Evolutionary conservation across 2,113 vertebrate genomes (phyloP).

Genomic region (Dipodomys ordii): DNA sequence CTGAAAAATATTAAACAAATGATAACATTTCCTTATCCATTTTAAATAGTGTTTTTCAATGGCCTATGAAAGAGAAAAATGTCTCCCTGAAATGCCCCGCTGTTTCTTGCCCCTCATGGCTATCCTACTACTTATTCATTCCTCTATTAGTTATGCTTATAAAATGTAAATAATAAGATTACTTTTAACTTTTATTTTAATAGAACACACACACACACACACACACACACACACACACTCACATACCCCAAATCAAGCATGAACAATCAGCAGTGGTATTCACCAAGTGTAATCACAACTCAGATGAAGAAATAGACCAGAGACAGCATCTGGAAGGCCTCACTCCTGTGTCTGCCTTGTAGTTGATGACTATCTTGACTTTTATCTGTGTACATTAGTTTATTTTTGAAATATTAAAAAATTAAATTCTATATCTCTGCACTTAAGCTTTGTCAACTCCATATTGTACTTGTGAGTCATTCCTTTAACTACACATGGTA

Average conservation of each 20-base stretch:
- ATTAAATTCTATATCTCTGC: not conserved
- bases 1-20: constrained; percentile 16
- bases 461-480: not conserved
- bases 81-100: not conserved
- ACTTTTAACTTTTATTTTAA: not conserved
- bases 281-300: not conserved
- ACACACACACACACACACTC: too few relatives aligned
- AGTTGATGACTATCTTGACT: not conserved
- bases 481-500: not conserved
- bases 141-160: not conserved
- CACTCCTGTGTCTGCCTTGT: too few relatives aligned
- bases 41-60: not conserved
- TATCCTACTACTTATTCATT: not conserved
- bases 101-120: not conserved
- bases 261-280: not conserved
- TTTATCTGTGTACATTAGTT: not conserved
- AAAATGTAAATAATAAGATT: not conserved
- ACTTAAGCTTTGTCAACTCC: not conserved
- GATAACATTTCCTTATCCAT: not conserved
- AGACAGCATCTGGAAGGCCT: fast-evolving
- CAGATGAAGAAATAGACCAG: not conserved
- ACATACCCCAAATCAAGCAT: not conserved
- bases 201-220: not conserved
- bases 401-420: not conserved
- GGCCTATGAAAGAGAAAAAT: not conserved